Conservation (phyloP, 2,888 invertebrate species). For the Lochmaea crataegi region DNA sequence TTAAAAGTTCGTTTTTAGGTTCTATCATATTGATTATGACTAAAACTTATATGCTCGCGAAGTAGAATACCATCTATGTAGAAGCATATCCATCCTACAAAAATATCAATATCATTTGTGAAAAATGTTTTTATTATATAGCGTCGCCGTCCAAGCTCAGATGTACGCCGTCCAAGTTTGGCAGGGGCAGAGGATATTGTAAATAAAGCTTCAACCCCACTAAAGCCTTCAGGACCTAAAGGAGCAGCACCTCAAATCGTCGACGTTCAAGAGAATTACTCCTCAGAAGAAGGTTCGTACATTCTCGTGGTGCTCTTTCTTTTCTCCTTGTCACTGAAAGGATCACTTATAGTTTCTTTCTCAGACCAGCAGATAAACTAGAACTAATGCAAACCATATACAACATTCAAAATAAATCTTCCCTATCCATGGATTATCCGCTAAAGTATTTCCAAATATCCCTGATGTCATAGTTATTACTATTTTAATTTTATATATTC, state of each 20-base stretch:
- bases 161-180: slow-evolving; percentile 89
- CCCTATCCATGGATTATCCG: too few species aligned
- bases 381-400: too few species aligned
- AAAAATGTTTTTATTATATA: slow-evolving; percentile 57
- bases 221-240: slow-evolving; percentile 81
- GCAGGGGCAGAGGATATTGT: slow-evolving; percentile 91
- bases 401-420: too few species aligned
- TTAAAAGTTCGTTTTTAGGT: too few species aligned
- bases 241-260: slow-evolving; percentile 88
- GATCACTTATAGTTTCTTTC: too few species aligned
- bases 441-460: too few species aligned
- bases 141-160: slow-evolving; percentile 89
- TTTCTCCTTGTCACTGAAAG: too few species aligned
- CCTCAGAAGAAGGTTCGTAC: slow-evolving; percentile 90
- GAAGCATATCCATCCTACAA: slow-evolving; percentile 13
- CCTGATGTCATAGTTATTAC: too few species aligned
- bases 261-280: slow-evolving; percentile 94
- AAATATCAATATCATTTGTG: not conserved
- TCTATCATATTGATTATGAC: too few species aligned
- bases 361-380: too few species aligned
- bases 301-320: not conserved
- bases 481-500: too few species aligned
- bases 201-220: slow-evolving; percentile 90
- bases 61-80: not conserved
- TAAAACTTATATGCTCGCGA: too few species aligned